Percentiles rank a stretch among this genome's conserved stretches.
Evolutionary conservation across 2,888 invertebrate genomes (phyloP).

Genomic region (Habroteleia sp.): DNA sequence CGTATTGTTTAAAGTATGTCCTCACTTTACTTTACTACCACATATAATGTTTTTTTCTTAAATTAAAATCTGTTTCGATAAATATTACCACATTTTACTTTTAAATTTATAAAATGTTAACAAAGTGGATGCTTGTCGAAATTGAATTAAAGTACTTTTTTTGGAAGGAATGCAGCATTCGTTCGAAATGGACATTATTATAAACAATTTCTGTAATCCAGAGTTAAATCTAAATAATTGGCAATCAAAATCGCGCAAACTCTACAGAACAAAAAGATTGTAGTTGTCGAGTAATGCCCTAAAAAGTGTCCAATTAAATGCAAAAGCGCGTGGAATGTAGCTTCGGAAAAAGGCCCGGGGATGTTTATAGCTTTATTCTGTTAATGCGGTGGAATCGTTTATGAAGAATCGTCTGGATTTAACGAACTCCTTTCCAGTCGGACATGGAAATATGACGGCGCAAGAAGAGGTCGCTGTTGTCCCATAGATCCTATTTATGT

Average conservation of each 20-base stretch:
- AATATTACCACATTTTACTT: too few relatives aligned
- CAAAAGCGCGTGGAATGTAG: slow-evolving; percentile 58
- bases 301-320: slow-evolving; percentile 60
- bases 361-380: slow-evolving; percentile 64
- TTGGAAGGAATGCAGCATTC: too few relatives aligned
- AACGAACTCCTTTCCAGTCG: slow-evolving; percentile 60
- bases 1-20: too few relatives aligned
- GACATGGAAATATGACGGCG: slow-evolving; percentile 56
- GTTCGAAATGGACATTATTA: neutral
- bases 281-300: slow-evolving; percentile 5
- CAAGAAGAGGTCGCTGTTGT: slow-evolving; percentile 60
- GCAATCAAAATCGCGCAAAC: slow-evolving; percentile 46
- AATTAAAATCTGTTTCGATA: too few relatives aligned
- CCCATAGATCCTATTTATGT: slow-evolving; percentile 57
- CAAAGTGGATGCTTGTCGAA: too few relatives aligned
- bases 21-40: too few relatives aligned
- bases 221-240: slow-evolving; percentile 43
- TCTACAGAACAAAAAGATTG: slow-evolving; percentile 16
- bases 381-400: slow-evolving; percentile 35
- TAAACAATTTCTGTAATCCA: slow-evolving; percentile 5
- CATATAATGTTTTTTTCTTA: too few relatives aligned
- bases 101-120: too few relatives aligned
- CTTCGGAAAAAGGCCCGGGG: slow-evolving; percentile 50
- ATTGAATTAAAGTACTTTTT: too few relatives aligned
- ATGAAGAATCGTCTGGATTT: slow-evolving; percentile 53